These are phyloP conservation scores for Chamaetylas fuelleborni DNA, from an alignment of 2,113 vertebrate genomes.

Conservation along the genomic window DNA sequence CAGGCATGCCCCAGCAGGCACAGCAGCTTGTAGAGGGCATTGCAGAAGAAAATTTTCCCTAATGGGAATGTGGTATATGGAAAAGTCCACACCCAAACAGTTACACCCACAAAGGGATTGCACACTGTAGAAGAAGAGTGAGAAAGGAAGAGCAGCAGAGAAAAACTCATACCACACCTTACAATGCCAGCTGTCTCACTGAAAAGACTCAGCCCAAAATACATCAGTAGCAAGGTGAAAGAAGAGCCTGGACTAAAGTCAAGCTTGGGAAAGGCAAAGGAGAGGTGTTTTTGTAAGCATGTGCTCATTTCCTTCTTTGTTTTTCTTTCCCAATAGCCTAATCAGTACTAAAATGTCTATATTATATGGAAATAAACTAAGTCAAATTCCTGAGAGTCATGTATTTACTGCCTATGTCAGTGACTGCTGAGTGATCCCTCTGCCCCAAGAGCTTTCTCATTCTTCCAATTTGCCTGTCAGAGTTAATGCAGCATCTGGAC, in stretches of 20 bases:
- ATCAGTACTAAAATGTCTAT: neutral
- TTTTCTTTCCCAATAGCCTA: neutral
- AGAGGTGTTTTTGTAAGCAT: neutral
- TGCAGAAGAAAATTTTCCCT: neutral
- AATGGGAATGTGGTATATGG: neutral
- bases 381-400: neutral
- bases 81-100: neutral
- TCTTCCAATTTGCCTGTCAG: neutral
- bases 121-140: neutral
- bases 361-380: neutral
- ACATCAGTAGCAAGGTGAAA: neutral
- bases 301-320: neutral
- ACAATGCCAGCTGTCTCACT: neutral
- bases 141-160: neutral
- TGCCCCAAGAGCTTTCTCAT: neutral
- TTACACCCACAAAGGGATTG: fast-evolving
- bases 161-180: neutral
- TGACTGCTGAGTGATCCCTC: neutral
- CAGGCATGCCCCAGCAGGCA: neutral
- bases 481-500: neutral
- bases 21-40: neutral
- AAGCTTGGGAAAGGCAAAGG: neutral
- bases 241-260: neutral
- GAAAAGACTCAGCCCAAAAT: neutral
- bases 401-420: neutral